These are phyloP conservation scores for Aviceda subcristata DNA, from an alignment of 2,113 vertebrate species.

Conservation along the genomic window DNA sequence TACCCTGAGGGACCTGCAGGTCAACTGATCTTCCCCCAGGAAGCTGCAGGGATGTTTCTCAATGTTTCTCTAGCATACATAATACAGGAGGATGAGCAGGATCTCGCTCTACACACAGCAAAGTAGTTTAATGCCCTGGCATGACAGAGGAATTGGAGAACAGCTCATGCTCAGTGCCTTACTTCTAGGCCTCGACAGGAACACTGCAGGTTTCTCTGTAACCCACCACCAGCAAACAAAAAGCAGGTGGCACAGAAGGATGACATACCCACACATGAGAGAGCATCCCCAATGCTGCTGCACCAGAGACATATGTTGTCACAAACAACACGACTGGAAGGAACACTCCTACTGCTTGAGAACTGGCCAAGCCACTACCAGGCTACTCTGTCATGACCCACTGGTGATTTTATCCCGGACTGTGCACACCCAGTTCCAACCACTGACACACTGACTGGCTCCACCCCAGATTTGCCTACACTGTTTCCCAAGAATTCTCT, in stretches of 20 bases:
- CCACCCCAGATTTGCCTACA: not conserved
- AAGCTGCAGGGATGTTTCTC: not conserved
- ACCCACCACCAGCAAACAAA: not conserved
- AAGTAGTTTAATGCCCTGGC: not conserved
- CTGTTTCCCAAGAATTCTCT: not conserved
- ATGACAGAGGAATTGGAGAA: not conserved
- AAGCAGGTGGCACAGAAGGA: not conserved
- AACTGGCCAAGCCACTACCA: not conserved
- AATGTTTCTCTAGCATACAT: not conserved
- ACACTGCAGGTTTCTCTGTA: not conserved
- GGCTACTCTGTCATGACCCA: not conserved
- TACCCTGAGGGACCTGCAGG: not conserved
- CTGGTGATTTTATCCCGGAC: not conserved
- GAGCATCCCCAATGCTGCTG: not conserved
- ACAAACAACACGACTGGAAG: not conserved
- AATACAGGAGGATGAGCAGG: not conserved
- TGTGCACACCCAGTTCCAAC: not conserved
- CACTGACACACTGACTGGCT: not conserved
- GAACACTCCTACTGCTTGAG: not conserved
- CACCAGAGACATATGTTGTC: not conserved
- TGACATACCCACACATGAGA: fast-evolving
- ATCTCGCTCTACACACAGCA: not conserved
- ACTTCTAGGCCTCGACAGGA: not conserved
- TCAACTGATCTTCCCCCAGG: not conserved
- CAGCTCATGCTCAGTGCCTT: not conserved